Conservation (phyloP, 2,113 vertebrate genomes). For the Pimephales promelas region DNA sequence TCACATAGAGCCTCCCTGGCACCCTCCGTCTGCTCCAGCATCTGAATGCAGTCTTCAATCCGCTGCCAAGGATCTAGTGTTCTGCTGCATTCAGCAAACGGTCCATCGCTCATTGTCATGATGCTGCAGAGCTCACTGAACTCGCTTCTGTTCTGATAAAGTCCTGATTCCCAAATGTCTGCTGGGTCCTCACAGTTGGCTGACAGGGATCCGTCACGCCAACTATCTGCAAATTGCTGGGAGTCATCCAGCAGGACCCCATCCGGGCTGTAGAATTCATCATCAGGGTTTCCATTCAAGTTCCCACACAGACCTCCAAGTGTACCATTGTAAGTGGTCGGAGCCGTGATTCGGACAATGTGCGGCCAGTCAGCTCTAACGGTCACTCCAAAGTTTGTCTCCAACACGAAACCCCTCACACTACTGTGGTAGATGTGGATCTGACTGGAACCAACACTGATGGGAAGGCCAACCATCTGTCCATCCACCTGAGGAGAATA, state of each 20-base stretch:
- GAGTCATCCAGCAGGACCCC: conserved; percentile 56
- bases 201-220: conserved; percentile 63
- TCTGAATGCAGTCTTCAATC: conserved; percentile 44
- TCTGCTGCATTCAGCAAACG: conserved; percentile 61
- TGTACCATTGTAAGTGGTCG: conserved; percentile 59
- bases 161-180: not conserved
- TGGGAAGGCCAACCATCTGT: conserved; percentile 59
- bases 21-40: conserved; percentile 39
- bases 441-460: conserved; percentile 21
- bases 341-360: conserved; percentile 63
- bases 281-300: conserved; percentile 52
- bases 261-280: conserved; percentile 65
- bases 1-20: conserved; percentile 54
- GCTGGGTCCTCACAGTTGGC: conserved; percentile 49
- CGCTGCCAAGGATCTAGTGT: not conserved
- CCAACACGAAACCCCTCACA: conserved; percentile 58
- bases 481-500: conserved; percentile 64
- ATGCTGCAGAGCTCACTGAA: conserved; percentile 57
- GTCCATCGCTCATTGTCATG: conserved; percentile 52
- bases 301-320: conserved; percentile 71
- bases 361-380: conserved; percentile 67
- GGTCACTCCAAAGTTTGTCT: conserved; percentile 65
- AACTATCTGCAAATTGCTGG: conserved; percentile 69
- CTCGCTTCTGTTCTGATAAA: not conserved
- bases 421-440: conserved; percentile 62